A percentile compares a stretch with the other conserved stretches of the same genome.
phyloP scores from a whole-genome alignment of 2,113 vertebrate species.

The Taxidea taxus region DNA sequence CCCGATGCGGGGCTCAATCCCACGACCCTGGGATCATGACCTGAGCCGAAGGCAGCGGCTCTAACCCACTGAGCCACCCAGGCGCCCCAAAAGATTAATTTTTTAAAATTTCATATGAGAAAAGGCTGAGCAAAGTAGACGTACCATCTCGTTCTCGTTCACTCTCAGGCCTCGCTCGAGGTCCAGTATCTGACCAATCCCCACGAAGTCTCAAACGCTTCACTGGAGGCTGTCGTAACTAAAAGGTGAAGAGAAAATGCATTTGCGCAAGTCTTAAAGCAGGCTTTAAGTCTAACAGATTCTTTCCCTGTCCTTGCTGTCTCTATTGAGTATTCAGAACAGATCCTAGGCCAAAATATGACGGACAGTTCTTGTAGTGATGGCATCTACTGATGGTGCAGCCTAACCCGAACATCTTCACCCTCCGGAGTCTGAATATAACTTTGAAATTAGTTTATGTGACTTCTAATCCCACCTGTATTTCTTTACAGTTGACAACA shows the following conservation, averaged over 20 bases:
- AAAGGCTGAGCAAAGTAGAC: conserved; percentile 38
- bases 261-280: not conserved
- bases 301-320: not conserved
- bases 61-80: too few species aligned
- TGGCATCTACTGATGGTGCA: not conserved
- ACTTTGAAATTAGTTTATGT: not conserved
- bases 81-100: not conserved
- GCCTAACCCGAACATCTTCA: not conserved
- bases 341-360: not conserved
- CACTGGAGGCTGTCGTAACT: conserved; percentile 96
- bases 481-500: not conserved
- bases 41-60: too few species aligned
- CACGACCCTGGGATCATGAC: too few species aligned
- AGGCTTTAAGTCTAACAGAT: not conserved
- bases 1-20: too few species aligned
- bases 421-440: not conserved
- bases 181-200: conserved; percentile 99
- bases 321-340: not conserved
- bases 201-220: conserved; percentile 96
- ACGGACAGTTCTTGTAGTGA: not conserved
- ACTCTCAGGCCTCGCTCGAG: conserved; percentile 96
- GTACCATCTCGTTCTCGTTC: conserved; percentile 97
- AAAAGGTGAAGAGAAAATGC: conserved; percentile 26
- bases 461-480: not conserved
- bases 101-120: not conserved